These are phyloP conservation scores for Scophthalmus maximus DNA, from an alignment of 2,113 vertebrate species.

Conservation along the genomic window DNA sequence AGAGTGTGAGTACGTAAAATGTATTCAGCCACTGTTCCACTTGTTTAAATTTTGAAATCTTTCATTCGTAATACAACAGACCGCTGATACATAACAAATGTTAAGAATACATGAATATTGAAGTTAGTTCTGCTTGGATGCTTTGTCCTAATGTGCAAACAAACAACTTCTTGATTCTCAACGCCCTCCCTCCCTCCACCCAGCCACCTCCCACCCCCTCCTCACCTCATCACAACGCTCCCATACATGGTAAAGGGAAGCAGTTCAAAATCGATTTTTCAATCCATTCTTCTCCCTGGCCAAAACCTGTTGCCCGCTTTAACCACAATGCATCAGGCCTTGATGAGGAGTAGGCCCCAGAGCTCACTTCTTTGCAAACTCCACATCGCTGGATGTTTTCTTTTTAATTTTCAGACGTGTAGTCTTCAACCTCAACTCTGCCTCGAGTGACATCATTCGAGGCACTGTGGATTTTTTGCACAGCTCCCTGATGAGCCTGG, in stretches of 20 bases:
- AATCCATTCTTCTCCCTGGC: not conserved
- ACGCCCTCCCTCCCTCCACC: not conserved
- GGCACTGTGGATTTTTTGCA: not conserved
- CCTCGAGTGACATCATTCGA: constrained; percentile 1
- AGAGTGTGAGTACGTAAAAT: not conserved
- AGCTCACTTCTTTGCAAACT: too few relatives aligned
- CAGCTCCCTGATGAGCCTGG: too few relatives aligned
- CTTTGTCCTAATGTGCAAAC: not conserved
- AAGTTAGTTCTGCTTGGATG: not conserved
- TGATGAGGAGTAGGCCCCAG: not conserved
- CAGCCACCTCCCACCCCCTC: too few relatives aligned
- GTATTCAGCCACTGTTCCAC: not conserved
- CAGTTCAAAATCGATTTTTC: too few relatives aligned
- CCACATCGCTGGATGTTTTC: too few relatives aligned
- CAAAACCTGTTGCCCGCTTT: not conserved
- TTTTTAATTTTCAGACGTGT: not conserved
- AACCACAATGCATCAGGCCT: not conserved
- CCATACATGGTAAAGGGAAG: not conserved
- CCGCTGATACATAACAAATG: not conserved
- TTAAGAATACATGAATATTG: constrained; percentile 1
- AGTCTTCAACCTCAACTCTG: not conserved
- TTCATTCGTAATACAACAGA: constrained; percentile 7
- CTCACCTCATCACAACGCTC: not conserved
- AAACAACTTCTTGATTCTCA: not conserved
- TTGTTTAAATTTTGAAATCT: not conserved